Percentiles rank a stretch among this genome's conserved stretches.
These are phyloP conservation scores for Alexandromys fortis DNA, from an alignment of 2,113 vertebrate species.

Conservation along the genomic window DNA sequence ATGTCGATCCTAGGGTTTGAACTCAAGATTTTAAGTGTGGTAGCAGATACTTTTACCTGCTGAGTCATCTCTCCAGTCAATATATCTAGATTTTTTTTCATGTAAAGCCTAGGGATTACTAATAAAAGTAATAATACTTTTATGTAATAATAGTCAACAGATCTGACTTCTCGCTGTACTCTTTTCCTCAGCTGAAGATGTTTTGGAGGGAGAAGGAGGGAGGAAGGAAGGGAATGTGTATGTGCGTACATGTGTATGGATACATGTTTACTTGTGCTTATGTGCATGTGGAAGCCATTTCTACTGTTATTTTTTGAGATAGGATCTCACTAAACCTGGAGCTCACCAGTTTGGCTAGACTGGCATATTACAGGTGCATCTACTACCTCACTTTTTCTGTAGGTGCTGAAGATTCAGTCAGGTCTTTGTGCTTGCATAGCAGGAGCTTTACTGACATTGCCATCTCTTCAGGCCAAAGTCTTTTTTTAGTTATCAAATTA, in stretches of 20 bases:
- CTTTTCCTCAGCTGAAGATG: not conserved
- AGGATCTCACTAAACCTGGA: not conserved
- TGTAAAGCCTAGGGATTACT: conserved; percentile 18
- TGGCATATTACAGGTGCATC: not conserved
- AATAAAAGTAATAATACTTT: not conserved
- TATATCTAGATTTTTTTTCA: conserved; percentile 21
- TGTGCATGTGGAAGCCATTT: not conserved
- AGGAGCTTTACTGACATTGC: not conserved
- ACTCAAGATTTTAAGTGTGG: not conserved
- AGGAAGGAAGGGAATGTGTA: not conserved
- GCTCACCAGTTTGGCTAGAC: not conserved
- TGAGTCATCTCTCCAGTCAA: no score
- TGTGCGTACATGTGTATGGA: not conserved
- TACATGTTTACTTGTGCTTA: not conserved
- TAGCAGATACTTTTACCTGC: not conserved
- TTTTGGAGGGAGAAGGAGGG: not conserved
- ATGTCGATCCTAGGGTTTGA: not conserved
- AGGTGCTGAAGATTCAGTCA: not conserved
- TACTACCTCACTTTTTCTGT: not conserved
- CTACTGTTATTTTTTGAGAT: not conserved
- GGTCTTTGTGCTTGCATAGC: not conserved
- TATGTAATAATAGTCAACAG: not conserved
- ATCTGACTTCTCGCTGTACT: not conserved
- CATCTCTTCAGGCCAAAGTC: not conserved
- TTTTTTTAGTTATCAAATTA: not conserved